Evolutionary conservation across 2,113 vertebrate species (phyloP), one percentile per base, ranked within the genome.

Genomic region (Coturnix japonica): DNA sequence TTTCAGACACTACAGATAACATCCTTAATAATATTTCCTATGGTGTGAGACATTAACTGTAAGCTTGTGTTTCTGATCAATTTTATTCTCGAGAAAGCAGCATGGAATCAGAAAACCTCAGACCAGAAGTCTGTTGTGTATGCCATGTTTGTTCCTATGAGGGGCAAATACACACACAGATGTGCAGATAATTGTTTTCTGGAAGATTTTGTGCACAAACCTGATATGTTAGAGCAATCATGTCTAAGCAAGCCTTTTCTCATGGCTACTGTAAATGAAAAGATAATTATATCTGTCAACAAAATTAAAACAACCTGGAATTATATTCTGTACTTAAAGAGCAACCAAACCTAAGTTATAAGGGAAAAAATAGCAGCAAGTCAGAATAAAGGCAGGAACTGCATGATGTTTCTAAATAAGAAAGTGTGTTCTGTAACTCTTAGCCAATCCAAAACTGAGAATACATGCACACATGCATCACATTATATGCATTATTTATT

Each of bases 371-470:
- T 8, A 28, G 5, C 35, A 73, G 13, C 26, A 64, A 46, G 41
- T 20, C 53, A 56, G 15, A 7, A 7, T 60, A 69, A 69, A 60
- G 22, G 6, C 10, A 81, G 72, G 20, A 84, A 53, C 23, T n/a
- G 22, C 0, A 6, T 5, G 7, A 5, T 28, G 8, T 59, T 65
- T 35, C 54, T 44, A 12, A 57, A 20, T 7, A 65, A 56, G 19
- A 71, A 71, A n/a, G 13, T 0, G 0, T 57, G 33, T 66, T 7
- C 23, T 73, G 6, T 65, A 37, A n/a, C 13, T 2, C 14, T 47
- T n/a, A 26, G 3, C 11, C 23, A 46, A 39, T 3, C 53, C 1
- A n/a, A 65, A 71, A 22, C 13, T 7, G 28, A 43, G 25, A 60
- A n/a, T 30, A 81, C n/a, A 80, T 11, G 9, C 15, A 33, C 9